A percentile compares a stretch with the other conserved stretches of the same genome.
phyloP scores from a whole-genome alignment of 2,113 vertebrate genomes.

The Toxotes jaculatrix region DNA sequence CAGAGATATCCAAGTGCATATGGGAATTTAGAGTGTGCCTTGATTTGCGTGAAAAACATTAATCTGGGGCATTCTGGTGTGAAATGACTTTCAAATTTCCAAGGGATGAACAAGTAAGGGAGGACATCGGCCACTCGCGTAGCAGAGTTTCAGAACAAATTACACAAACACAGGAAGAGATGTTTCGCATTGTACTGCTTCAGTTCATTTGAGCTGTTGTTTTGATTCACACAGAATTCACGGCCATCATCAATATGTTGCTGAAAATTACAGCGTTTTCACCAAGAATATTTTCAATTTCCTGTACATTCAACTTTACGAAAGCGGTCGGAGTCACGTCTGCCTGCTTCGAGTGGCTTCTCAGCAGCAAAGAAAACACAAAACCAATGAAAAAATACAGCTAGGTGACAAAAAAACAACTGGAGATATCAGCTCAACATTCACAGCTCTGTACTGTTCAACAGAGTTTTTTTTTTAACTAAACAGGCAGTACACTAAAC shows the following conservation, averaged over 20 bases:
- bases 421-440: not conserved
- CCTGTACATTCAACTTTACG: not conserved
- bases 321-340: not conserved
- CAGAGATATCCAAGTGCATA: constrained; percentile 34
- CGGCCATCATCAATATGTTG: constrained; percentile 4
- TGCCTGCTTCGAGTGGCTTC: not conserved
- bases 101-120: constrained; percentile 32
- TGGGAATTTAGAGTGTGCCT: constrained; percentile 46
- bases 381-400: not conserved
- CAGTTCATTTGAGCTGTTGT: not conserved
- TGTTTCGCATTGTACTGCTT: not conserved
- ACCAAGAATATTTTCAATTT: not conserved
- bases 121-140: constrained; percentile 3
- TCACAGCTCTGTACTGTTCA: too few species aligned
- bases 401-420: not conserved
- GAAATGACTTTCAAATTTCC: constrained; percentile 67
- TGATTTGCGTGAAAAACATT: constrained; percentile 57
- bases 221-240: not conserved
- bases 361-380: constrained; percentile 3
- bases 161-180: constrained; percentile 12
- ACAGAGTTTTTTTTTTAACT: too few species aligned
- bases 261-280: not conserved
- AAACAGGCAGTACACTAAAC: constrained; percentile 9
- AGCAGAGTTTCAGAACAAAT: constrained; percentile 17
- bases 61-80: constrained; percentile 59